Evolutionary conservation across 2,113 vertebrate genomes (phyloP).

Genomic region (Aepyceros melampus): DNA sequence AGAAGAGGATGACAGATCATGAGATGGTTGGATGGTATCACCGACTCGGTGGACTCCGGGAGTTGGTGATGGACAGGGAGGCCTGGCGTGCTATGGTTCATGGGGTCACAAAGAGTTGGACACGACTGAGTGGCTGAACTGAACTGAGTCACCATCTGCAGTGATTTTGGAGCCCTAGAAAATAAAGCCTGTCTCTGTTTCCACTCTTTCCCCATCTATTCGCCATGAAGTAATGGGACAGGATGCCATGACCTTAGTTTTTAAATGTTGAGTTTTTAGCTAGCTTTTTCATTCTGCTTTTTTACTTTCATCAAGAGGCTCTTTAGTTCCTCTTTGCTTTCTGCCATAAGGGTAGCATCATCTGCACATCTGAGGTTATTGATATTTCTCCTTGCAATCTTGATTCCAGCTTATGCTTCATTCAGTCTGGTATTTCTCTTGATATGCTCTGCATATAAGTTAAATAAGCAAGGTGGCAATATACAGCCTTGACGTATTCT

Average conservation of each 20-base stretch:
- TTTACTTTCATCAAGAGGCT: background rate
- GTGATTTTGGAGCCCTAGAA: background rate
- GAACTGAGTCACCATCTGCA: background rate
- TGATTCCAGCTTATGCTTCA: background rate
- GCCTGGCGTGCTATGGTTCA: no score
- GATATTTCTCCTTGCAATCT: background rate
- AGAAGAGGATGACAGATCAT: no score
- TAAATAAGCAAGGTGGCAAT: background rate
- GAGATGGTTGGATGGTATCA: no score
- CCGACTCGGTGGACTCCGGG: fast-evolving
- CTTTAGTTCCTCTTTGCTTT: background rate
- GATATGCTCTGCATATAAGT: background rate
- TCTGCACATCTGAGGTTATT: background rate
- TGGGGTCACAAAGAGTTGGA: no score
- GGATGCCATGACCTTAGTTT: background rate
- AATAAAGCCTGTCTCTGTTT: background rate
- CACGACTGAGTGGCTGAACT: no score
- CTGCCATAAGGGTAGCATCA: background rate
- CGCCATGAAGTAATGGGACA: background rate
- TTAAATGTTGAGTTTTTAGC: background rate
- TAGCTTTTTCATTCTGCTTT: background rate
- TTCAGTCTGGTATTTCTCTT: background rate
- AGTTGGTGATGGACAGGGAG: no score
- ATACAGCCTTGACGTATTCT: background rate
- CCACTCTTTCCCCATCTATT: background rate